These are phyloP conservation scores for Actenoides lindsayi DNA, from an alignment of 2,113 vertebrate genomes.

Conservation along the genomic window DNA sequence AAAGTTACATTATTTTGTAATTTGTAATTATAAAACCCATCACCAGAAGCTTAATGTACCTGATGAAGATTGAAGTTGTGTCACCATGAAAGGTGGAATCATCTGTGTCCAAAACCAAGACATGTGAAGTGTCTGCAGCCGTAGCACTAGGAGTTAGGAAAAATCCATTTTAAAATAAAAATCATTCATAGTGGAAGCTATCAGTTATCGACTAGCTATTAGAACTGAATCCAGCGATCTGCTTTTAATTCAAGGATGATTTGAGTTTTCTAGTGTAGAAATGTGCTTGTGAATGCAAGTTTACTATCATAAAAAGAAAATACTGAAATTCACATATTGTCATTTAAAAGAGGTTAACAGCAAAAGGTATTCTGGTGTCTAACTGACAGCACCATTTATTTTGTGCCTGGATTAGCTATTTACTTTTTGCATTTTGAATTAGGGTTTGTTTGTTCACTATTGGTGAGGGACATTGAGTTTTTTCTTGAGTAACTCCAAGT, in stretches of 20 bases:
- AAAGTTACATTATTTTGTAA: background rate
- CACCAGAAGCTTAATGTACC: background rate
- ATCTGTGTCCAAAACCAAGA: background rate
- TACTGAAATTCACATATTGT: background rate
- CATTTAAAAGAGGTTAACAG: background rate
- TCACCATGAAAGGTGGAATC: background rate
- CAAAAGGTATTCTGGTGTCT: background rate
- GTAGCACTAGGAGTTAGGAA: background rate
- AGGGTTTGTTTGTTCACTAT: background rate
- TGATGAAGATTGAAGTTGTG: background rate
- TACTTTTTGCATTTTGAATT: background rate
- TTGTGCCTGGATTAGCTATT: background rate
- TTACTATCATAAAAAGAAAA: background rate
- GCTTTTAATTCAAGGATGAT: background rate
- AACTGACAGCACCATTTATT: background rate
- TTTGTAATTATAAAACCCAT: slow-evolving; percentile 8
- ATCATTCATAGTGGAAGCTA: background rate
- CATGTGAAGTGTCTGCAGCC: background rate
- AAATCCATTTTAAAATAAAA: background rate
- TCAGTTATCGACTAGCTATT: background rate
- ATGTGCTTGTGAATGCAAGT: background rate
- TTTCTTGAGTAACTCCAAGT: no score
- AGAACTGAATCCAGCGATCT: background rate
- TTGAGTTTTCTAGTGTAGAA: background rate
- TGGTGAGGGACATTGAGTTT: background rate